Evolutionary conservation across 2,113 vertebrate species (phyloP), one percentile per base, ranked within the genome.

Genomic region (Tetrao urogallus): DNA sequence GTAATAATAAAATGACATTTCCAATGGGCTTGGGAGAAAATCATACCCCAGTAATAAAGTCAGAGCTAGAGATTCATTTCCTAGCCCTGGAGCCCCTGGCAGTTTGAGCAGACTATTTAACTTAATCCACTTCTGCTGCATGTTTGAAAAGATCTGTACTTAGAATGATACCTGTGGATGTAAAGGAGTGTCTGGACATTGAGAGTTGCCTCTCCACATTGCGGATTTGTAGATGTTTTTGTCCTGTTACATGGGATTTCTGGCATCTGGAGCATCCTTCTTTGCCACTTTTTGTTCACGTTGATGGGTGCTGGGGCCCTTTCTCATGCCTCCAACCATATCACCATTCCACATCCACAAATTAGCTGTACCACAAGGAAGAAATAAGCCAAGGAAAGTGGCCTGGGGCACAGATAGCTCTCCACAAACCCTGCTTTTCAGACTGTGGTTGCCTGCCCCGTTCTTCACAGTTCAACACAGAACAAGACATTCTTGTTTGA

Each of bases 1-100:
- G 76, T 69, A 95, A 96, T 97, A 95, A 96, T 90, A 92, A 94
- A 96, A 92, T 90, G 89, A 73, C 67, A 91, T 93, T 96, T 87
- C 82, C 87, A 94, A 92, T 90, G 91, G 90, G 54, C 25, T 83
- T 4, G 2, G 40, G 80, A 76, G 75, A 70, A 83, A 88, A 56
- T 13, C 74, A 69, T 67, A 80, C 15, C 80, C 65, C 52, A 85
- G 19, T 93, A 95, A 96, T 93, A 95, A 96, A 96, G 88, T 85
- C 89, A 90, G 87, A 91, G 82, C 40, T 81, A 75, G 82, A 79
- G 89, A 96, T 86, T 90, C 36, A 79, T 67, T 92, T 85, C 66
- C 81, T 60, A 75, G 90, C 85, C 54, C 32, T 50, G 80, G 90
- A 92, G 93, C 95, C 94, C 85, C 92, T 78, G 83, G 95, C 95